These are phyloP conservation scores for Ornithoptera priamus DNA, from an alignment of 2,888 invertebrate species.

Conservation along the genomic window DNA sequence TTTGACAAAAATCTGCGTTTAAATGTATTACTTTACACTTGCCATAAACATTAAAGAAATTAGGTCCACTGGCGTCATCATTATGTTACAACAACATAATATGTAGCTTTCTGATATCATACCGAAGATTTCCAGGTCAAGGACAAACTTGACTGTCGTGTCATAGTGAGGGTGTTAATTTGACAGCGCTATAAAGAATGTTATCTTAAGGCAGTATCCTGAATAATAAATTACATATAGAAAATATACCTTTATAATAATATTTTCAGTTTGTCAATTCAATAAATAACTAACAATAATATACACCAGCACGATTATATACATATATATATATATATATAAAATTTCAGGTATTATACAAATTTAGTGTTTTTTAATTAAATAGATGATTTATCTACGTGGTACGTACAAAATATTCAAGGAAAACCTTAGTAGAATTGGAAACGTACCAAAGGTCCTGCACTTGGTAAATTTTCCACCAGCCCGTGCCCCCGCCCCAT, in stretches of 20 bases:
- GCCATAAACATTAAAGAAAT: too few species aligned
- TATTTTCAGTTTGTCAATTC: too few species aligned
- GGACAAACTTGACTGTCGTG: neutral
- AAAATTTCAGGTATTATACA: too few species aligned
- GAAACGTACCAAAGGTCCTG: slow-evolving; percentile 23
- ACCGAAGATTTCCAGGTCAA: neutral
- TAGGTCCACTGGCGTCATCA: too few species aligned
- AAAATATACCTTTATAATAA: too few species aligned
- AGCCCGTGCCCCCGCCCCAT: slow-evolving; percentile 30
- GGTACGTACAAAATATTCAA: neutral
- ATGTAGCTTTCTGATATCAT: neutral
- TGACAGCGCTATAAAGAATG: neutral
- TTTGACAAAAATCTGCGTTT: neutral
- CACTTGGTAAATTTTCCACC: slow-evolving; percentile 48
- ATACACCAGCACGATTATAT: too few species aligned
- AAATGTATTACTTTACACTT: too few species aligned
- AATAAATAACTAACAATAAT: too few species aligned
- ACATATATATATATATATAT: too few species aligned
- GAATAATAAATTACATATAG: neutral
- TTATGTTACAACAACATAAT: neutral
- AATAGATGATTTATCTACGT: neutral
- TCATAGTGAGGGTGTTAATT: neutral
- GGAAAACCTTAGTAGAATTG: neutral
- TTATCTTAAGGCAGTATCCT: neutral
- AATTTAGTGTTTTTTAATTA: neutral